Percentiles rank a stretch among this genome's conserved stretches.
These are phyloP conservation scores for Hippocampus kuda DNA, from an alignment of 2,797 vertebrate genomes.

Conservation along the genomic window DNA sequence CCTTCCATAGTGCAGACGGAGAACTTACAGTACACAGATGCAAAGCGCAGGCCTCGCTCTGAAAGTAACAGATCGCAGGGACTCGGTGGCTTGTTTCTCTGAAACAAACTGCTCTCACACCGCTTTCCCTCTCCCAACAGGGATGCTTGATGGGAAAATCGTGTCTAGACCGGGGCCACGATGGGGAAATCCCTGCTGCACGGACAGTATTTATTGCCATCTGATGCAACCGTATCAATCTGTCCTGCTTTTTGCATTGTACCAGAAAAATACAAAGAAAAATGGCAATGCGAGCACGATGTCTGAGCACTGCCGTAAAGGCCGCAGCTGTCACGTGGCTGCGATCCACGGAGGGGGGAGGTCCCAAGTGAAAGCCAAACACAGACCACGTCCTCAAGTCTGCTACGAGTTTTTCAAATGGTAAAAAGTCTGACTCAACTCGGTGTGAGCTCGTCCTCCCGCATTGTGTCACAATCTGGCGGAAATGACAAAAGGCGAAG, in stretches of 20 bases:
- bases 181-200: conserved; percentile 15
- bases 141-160: conserved; percentile 20
- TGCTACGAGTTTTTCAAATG: neutral
- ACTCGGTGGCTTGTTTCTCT: conserved; percentile 9
- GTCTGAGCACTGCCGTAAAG: conserved; percentile 4
- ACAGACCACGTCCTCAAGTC: conserved; percentile 15
- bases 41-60: conserved; percentile 2
- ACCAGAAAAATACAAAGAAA: neutral
- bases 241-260: neutral
- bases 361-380: conserved; percentile 11
- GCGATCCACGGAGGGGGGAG: conserved; percentile 13
- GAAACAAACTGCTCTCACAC: conserved; percentile 6
- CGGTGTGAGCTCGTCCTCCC: neutral
- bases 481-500: neutral
- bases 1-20: conserved; percentile 32
- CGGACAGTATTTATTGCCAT: neutral
- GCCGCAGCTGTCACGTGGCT: conserved; percentile 35
- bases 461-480: neutral
- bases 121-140: conserved; percentile 4
- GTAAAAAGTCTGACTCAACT: neutral
- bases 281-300: neutral
- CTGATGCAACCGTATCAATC: neutral
- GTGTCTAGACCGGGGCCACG: conserved; percentile 21
- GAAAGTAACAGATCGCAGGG: conserved; percentile 8
- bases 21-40: conserved; percentile 10